Conservation (phyloP, 2,797 vertebrate species). For the Nothura maculosa region DNA sequence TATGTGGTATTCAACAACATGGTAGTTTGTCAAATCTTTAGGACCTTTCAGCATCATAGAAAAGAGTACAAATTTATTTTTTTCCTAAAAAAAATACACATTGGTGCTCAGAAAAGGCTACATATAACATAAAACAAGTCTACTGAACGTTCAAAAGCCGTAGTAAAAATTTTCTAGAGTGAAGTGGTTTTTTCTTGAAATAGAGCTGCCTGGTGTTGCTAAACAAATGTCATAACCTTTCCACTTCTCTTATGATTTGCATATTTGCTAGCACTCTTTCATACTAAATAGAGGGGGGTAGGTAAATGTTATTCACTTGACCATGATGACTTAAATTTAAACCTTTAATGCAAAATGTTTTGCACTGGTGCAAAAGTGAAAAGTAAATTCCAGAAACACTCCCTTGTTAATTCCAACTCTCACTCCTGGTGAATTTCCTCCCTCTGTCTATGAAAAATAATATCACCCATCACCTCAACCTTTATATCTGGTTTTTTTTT, state of each 20-base stretch:
- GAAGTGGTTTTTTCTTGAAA: neutral
- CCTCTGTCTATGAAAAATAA: neutral
- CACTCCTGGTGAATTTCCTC: neutral
- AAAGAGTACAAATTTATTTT: neutral
- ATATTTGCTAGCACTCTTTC: neutral
- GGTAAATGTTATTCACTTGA: neutral
- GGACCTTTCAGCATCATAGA: neutral
- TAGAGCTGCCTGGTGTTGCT: neutral
- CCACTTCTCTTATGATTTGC: rapidly evolving
- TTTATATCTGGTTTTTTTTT: neutral
- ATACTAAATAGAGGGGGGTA: neutral
- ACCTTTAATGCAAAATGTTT: no score
- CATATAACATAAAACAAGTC: neutral
- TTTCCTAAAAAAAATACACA: neutral
- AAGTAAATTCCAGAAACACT: neutral
- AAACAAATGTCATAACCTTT: neutral
- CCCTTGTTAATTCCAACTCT: neutral
- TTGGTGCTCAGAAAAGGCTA: neutral
- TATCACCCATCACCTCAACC: neutral
- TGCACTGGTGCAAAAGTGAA: neutral
- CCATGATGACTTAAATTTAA: neutral
- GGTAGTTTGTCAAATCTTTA: neutral
- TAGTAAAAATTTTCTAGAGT: neutral
- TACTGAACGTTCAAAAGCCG: neutral
- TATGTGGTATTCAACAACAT: rapidly evolving